Evolutionary conservation across 2,888 invertebrate species (phyloP), one percentile per base, ranked within the genome.

Genomic region (Apamea sordens): DNA sequence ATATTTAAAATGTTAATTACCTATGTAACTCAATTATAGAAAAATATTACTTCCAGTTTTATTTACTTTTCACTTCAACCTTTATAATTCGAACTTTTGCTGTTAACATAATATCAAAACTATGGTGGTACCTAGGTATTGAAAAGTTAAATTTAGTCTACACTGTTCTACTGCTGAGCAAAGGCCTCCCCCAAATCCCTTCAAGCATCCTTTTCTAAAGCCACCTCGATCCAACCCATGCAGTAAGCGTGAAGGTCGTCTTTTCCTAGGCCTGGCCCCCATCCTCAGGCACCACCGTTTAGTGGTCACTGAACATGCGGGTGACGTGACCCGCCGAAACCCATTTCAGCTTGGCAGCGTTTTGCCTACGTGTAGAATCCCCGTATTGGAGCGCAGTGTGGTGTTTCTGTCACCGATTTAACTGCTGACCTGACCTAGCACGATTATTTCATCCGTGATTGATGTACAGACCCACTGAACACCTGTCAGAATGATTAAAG

Each of bases 371-470:
- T 56, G n/a, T n/a, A n/a, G 11, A n/a, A 56, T 24, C 10, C 4
- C 11, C 4, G n/a, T 56, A n/a, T 32, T 32, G 32, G 32, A 32
- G 32, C 32, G 32, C 32, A 32, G 32, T n/a, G n/a, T 32, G 32
- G 32, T 32, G 32, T 32, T 32, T 92, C 93, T 93, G 93, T 93
- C 93, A 93, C 92, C 93, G 90, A 89, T 91, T 89, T 90, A 90
- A 91, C 91, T 88, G 85, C 86, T 92, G 92, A 92, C 92, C 86
- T 92, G 92, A 92, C 92, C 92, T 79, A 84, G 82, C 92, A 87
- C 91, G 93, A 93, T 93, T 93, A 93, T 93, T 93, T 92, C 90
- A 87, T 88, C 77, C 77, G 86, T 93, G 94, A 93, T 93, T 92
- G 93, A 93, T 93, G 92, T 86, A 86, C 86, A 85, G 91, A 90